Percentiles rank a stretch among this genome's conserved stretches.
Conservation (phyloP, 1,140 invertebrate genomes). For the Diachasmimorpha longicaudata region DNA sequence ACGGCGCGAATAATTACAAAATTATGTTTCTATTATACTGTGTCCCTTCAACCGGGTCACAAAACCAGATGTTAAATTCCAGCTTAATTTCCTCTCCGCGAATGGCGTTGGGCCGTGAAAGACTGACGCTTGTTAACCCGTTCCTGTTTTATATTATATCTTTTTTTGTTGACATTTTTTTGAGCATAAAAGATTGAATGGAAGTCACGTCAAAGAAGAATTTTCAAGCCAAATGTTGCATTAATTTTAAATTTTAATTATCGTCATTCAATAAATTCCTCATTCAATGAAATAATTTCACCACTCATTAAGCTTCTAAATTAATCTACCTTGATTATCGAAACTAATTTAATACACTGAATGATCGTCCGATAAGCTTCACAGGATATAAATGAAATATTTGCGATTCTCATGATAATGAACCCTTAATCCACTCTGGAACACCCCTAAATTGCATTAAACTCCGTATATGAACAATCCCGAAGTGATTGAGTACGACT, state of each 20-base stretch:
- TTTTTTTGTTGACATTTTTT: not conserved
- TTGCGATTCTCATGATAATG: no score
- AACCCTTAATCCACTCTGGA: not conserved
- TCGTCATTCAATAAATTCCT: no score
- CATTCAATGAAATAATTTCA: no score
- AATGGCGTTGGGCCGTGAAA: not conserved
- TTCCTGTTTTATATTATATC: not conserved
- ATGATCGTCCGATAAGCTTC: no score
- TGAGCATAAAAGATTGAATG: not conserved
- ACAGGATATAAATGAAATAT: no score
- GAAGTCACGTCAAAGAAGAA: no score
- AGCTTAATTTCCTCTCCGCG: not conserved
- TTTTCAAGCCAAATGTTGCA: no score
- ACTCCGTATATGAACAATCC: not conserved
- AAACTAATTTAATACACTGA: no score
- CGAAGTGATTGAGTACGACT: not conserved
- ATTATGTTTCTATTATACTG: not conserved
- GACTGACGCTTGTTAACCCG: not conserved
- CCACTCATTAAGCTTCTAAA: no score
- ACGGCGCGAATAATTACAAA: not conserved
- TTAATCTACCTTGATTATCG: no score
- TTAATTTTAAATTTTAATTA: no score
- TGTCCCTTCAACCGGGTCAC: not conserved
- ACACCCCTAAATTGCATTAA: not conserved
- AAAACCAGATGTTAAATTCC: not conserved